phyloP scores from a whole-genome alignment of 2,113 vertebrate genomes.

The Spheniscus mendiculus region DNA sequence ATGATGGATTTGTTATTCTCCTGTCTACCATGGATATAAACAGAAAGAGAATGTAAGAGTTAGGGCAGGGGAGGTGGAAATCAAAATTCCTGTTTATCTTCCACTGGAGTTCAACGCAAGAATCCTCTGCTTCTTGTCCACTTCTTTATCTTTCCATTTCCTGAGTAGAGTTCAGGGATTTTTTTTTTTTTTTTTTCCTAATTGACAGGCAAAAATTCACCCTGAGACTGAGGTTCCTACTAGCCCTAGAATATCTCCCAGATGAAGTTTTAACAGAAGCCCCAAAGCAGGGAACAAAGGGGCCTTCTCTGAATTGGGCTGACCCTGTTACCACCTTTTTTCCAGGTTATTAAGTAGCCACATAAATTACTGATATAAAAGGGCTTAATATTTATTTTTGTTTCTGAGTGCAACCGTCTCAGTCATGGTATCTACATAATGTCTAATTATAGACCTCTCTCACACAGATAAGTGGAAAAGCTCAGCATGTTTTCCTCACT shows the following conservation, averaged over 20 bases:
- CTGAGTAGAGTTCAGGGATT: background rate
- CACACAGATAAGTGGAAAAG: background rate
- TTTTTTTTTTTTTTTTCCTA: background rate
- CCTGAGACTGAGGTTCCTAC: background rate
- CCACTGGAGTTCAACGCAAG: background rate
- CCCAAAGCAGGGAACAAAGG: background rate
- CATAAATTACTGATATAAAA: background rate
- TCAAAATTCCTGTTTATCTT: background rate
- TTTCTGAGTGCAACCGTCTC: background rate
- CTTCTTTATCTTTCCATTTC: background rate
- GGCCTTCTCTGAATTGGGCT: background rate
- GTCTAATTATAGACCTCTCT: background rate
- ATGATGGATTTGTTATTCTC: background rate
- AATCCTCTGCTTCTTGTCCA: background rate
- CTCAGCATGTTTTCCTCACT: background rate
- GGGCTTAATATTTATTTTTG: background rate
- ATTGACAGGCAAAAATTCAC: background rate
- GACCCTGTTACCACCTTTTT: background rate
- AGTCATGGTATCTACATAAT: background rate
- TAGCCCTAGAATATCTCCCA: background rate
- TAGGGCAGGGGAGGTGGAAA: background rate
- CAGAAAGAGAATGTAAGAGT: background rate
- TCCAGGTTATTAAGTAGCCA: background rate
- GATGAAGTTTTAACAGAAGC: background rate
- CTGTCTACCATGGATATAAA: background rate